Base-by-base conservation (phyloP, 2,797 vertebrate genomes). In the Uromys caudimaculatus region DNA sequence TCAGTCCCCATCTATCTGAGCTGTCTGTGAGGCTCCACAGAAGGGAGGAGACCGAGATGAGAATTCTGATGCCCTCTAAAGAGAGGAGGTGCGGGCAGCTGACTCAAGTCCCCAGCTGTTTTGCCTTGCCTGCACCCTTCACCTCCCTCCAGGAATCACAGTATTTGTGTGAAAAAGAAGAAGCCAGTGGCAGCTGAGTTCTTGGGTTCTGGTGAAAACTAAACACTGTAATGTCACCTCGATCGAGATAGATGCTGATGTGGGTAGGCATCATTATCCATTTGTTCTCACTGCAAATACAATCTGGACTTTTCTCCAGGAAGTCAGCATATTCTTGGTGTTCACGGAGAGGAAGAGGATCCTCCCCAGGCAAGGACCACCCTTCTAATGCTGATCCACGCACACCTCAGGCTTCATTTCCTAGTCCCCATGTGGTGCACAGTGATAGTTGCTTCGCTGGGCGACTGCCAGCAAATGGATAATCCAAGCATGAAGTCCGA, bases 1-100 rank as follows among this genome's bases (percentile, higher is more conserved):
- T 92, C 93, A 50, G 38, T 89, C 86, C 54, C 78, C 77, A 4
- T 91, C 69, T 93, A 44, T 91, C 93, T 92, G 94, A 19, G 58
- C 93, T 29, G 56, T 92, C 93, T 92, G 90, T 76, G 60, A 93
- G 84, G 62, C 77, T 81, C 71, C 84, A 54, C 50, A 2, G 54
- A 19, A 69, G 85, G 89, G 91, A 90, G 75, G 78, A 67, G 64
- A 29, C 14, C 9, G 60, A 14, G 62, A 96, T 38, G 88, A 93
- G 76, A 92, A 93, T 78, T 95, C 75, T 77, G 81, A 96, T 94
- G 35, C 24, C 50, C 56, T 47, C 81, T 86, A 52, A 69, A 52
- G 88, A 89, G 35, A 58, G 52, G 83, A 69, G 44, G 50, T 69
- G 67, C 50, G 52, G 47, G 75, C 54, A 19, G 38, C 32, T 0